Evolutionary conservation across 2,888 invertebrate genomes (phyloP), one percentile per base, ranked within the genome.

Genomic region (Rhogogaster chlorosoma): DNA sequence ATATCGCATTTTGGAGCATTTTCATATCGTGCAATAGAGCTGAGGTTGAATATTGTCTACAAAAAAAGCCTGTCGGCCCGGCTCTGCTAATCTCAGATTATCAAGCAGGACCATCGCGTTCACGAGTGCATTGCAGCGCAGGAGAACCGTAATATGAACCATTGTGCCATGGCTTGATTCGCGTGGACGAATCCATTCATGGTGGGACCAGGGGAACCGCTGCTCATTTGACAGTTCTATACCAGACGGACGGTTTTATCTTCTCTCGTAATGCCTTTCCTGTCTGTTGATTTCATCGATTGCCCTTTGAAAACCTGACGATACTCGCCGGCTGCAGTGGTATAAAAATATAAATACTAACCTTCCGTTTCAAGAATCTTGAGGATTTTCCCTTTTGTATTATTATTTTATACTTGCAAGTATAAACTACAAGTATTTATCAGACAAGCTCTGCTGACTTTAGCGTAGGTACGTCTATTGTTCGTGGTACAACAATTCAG

Each of bases 81-180:
- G 80, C 38, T 57, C 57, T 38, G 61, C 36, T 61, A 80, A 80
- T 80, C 61, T 80, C 36, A 61, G 80, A 80, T 80, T 80, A 80
- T 80, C 80, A 80, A 80, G 61, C 57, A 61, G 80, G 80, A 80
- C 57, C 80, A 80, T 80, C 80, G 61, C 57, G 57, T 80, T 61
- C 49, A 57, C 57, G 36, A 80, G 38, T 80, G 80, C 80, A 80
- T 61, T 80, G 32, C 80, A 80, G 80, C 61, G 61, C 57, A 80
- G 26, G 61, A 57, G 57, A 36, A 80, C 80, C 57, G 80, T 61
- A 80, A 80, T 61, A 80, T 38, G 80, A 61, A 80, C 36, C 57
- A 80, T 80, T 80, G 80, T 80, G 61, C 80, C 57, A 36, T 80
- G 80, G 57, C 80, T 80, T 57, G 80, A 80, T 80, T 80, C 80